Base-by-base conservation (phyloP, 1,140 invertebrate species). In the Drosophila kanapiae region DNA sequence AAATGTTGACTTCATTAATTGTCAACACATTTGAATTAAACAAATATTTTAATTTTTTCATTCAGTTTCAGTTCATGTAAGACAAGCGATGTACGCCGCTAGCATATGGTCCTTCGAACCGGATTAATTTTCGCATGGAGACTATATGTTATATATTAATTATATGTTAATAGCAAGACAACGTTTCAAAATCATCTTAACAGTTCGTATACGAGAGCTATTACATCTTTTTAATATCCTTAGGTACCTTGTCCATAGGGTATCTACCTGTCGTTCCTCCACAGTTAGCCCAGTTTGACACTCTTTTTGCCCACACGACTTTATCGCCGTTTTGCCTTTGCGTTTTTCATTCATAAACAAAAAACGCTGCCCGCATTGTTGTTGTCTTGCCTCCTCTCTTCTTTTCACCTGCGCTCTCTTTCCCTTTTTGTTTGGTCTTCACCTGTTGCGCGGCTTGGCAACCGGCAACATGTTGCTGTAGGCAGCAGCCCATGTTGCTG, bases 321-420 rank as follows among this genome's bases (percentile, higher is more conserved):
- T 87, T 87, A 86, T 86, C 83, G 80, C 58, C 18, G 61, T 71
- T 65, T 86, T 67, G 62, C 79, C 70, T 85, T 80, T 86, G 82
- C 79, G 60, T 62, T 75, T 86, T 86, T 87, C 82, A 86, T 86
- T 86, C 82, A 86, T 86, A 86, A 86, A 86, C 82, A 86, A 86
- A 86, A 86, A 86, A 67, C 72, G 37, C 70, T 64, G 76, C 43
- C 29, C 47, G 49, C 60, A 42, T 59, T 64, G 62, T 83, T 84
- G 56, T 74, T 77, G 70, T 59, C 14, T 35, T 18, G 33, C 10
- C 40, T 57, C 40, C 11, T 43, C 42, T 53, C 18, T 40, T 43
- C 56, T 48, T 53, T 23, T 42, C 9, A 31, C 37, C 13, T 37
- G 40, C 33, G 35, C 4, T 38, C 33, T 63, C 43, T 40, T 61